Evolutionary conservation across 2,113 vertebrate species (phyloP).

Genomic region (Coptodon bakossiorum): DNA sequence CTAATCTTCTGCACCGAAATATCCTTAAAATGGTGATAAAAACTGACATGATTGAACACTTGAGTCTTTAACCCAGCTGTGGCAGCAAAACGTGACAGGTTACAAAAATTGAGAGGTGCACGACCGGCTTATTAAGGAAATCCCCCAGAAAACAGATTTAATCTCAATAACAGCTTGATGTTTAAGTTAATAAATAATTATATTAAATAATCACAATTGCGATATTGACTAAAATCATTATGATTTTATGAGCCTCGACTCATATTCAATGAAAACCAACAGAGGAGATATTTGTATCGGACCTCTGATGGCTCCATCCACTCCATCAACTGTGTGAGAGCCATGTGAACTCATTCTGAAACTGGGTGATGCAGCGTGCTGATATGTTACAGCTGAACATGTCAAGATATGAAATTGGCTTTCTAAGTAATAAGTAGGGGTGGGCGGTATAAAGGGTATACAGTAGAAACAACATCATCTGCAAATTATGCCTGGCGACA

Average conservation of each 20-base stretch:
- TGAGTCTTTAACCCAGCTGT: not conserved
- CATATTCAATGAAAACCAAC: not conserved
- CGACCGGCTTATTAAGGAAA: not conserved
- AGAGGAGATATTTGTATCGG: not conserved
- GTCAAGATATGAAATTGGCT: not conserved
- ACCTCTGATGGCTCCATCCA: not conserved
- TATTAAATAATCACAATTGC: not conserved
- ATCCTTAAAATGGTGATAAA: not conserved
- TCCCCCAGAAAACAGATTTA: not conserved
- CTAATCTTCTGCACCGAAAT: not conserved
- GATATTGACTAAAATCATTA: not conserved
- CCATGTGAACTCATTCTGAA: conserved; percentile 23
- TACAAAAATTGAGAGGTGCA: not conserved
- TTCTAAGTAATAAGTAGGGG: not conserved
- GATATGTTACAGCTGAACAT: not conserved
- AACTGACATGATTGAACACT: not conserved
- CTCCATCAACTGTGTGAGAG: not conserved
- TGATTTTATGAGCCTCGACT: not conserved
- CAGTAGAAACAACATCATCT: no score
- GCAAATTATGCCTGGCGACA: no score
- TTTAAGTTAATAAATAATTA: not conserved
- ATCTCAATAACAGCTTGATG: not conserved
- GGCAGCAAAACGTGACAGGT: not conserved
- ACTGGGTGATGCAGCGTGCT: not conserved
- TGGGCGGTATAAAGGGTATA: no score